Conservation (phyloP, 2,797 vertebrate genomes). For the Phyllotis vaccarum region DNA sequence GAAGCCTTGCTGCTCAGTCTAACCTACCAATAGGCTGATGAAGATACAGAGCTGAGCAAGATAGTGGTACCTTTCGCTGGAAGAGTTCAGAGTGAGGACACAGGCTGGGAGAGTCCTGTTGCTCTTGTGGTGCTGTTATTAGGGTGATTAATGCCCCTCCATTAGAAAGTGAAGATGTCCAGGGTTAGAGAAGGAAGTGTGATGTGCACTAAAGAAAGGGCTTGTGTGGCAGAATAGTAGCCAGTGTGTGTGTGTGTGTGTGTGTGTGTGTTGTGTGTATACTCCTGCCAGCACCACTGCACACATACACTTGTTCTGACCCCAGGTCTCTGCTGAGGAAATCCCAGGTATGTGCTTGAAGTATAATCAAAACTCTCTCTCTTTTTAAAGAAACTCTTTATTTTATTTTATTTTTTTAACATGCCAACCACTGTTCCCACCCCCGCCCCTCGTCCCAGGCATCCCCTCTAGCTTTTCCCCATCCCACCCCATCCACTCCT, state of each 20-base stretch:
- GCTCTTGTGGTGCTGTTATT: not conserved
- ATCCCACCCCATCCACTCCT: too few species aligned
- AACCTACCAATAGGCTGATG: not conserved
- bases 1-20: not conserved
- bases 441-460: too few species aligned
- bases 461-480: too few species aligned
- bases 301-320: not conserved
- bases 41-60: not conserved
- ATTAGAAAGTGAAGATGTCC: not conserved
- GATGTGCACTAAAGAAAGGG: not conserved
- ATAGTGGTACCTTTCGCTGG: not conserved
- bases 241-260: rapidly evolving
- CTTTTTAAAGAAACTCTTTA: too few species aligned
- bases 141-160: not conserved
- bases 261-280: not conserved
- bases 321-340: not conserved
- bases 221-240: not conserved
- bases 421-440: too few species aligned
- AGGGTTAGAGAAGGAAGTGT: not conserved
- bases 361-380: too few species aligned
- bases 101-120: not conserved
- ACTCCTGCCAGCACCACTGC: not conserved
- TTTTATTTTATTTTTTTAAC: too few species aligned
- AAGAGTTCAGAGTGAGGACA: not conserved
- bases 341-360: not conserved